Evolutionary conservation across 2,888 invertebrate genomes (phyloP).

Genomic region (Idaea straminata): DNA sequence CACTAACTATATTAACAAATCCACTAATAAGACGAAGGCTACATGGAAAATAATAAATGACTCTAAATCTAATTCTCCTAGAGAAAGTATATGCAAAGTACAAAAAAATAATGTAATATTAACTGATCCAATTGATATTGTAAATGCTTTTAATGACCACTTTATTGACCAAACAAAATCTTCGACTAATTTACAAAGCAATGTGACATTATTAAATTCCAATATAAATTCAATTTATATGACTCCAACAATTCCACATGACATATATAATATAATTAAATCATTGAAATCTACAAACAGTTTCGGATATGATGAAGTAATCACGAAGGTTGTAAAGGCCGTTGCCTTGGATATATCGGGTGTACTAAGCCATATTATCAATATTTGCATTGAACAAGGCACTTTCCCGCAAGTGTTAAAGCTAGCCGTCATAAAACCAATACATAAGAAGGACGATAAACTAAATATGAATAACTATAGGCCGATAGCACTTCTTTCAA

Average conservation of each 20-base stretch:
- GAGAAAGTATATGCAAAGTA: constrained; percentile 3
- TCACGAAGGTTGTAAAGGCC: constrained; percentile 14
- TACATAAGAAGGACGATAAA: background rate
- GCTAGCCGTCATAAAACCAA: background rate
- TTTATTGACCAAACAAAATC: constrained; percentile 3
- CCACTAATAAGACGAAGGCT: constrained; percentile 9
- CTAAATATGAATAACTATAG: no score
- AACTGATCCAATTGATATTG: constrained; percentile 8
- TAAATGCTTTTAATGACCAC: background rate
- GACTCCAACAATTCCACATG: constrained; percentile 10
- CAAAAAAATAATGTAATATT: background rate
- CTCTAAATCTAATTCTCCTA: constrained; percentile 7
- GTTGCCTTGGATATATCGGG: background rate
- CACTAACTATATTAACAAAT: constrained; percentile 4
- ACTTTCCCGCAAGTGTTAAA: background rate
- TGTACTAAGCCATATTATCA: constrained; percentile 5
- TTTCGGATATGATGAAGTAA: constrained; percentile 16
- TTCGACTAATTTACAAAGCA: background rate
- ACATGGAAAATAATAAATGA: constrained; percentile 10
- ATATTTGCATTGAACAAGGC: constrained; percentile 2
- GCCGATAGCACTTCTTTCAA: no score
- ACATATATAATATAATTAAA: constrained; percentile 9
- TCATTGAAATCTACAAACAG: constrained; percentile 12
- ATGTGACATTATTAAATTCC: background rate
- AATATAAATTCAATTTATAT: constrained; percentile 13